Base-by-base conservation (phyloP, 2,797 vertebrate genomes). In the Carduelis carduelis region DNA sequence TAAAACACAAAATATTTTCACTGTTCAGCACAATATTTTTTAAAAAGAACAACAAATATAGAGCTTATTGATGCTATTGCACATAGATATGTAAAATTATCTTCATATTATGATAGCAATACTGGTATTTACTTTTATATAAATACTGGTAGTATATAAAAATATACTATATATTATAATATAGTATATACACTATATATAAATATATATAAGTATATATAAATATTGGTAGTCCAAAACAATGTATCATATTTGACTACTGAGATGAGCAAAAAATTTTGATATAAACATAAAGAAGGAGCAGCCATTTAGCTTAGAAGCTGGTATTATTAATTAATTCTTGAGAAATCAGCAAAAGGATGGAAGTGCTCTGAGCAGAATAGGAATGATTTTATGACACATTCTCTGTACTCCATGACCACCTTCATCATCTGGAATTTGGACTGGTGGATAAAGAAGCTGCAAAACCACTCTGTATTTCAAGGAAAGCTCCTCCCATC, bases 341-440 rank as follows among this genome's bases (percentile, higher is more conserved):
- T 69, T 43, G 80, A 37, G 56, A 63, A 69, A 70, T n/a, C 3
- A 60, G 8, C 10, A 52, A 65, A 60, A 60, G 4, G 9, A 52
- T 23, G 39, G 8, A 72, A 39, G 13, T 43, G 5, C 5, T 75
- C 39, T 64, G 60, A 82, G 15, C 30, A 82, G 65, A 74, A 66
- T 12, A 14, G 3, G 4, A 22, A 39, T 3, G 2, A 39, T 47
- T 63, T 82, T 47, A 35, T 39, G 52, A 35, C 7, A 22, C 0
- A 1, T 60, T 55, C 22, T 17, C 43, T 23, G 16, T 27, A 44
- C 8, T 52, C 22, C 1, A 0, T 27, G 43, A 11, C 21, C 28
- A 53, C 7, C 28, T 57, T 77, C 47, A 28, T 37, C 23, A 26
- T 66, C 43, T 53, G 56, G 34, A 65, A 69, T 65, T 52, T 44